Evolutionary conservation across 1,140 invertebrate species (phyloP), one percentile per base, ranked within the genome.

Genomic region (Belonocnema kinseyi): DNA sequence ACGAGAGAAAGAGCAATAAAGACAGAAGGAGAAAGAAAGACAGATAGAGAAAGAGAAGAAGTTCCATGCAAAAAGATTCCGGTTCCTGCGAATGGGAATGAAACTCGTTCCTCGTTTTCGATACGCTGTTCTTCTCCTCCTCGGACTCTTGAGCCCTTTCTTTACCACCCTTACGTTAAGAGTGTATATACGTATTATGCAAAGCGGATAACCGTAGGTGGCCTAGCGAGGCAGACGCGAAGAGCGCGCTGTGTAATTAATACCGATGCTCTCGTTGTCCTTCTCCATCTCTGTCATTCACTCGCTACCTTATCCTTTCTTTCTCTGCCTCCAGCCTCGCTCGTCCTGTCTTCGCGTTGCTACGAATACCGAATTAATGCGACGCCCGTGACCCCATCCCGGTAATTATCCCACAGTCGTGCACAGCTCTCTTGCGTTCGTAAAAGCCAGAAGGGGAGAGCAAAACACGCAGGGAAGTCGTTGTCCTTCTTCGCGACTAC

Each of bases 121-220:
- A 85, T 81, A 77, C 77, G 76, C 74, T 33, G 26, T 33, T 33
- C 61, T 53, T 26, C 70, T 73, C 58, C 54, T n/a, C 66, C 73
- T 7, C 72, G 72, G 40, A 70, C 72, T 72, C 40, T 73, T 73
- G 77, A 73, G 73, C 72, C 79, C 76, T 75, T 81, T 77, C 83
- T 83, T 83, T 85, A 80, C 84, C 80, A 81, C 84, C 84, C 83
- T 82, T 80, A 81, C 76, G 78, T 81, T 84, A 85, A 75, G 51
- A 71, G 82, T 84, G 82, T 82, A 82, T 85, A 87, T 86, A 83
- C 83, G 85, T 85, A 88, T 89, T 90, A 90, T 90, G 88, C 88
- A 89, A 89, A 90, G 83, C 86, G 83, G 71, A 80, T 82, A 83
- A 87, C 84, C 83, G 88, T 89, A 88, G 88, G 88, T 90, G 87